Percentiles rank a stretch among this genome's conserved stretches.
Conservation (phyloP, 2,797 vertebrate genomes). For the Diplodus puntazzo region DNA sequence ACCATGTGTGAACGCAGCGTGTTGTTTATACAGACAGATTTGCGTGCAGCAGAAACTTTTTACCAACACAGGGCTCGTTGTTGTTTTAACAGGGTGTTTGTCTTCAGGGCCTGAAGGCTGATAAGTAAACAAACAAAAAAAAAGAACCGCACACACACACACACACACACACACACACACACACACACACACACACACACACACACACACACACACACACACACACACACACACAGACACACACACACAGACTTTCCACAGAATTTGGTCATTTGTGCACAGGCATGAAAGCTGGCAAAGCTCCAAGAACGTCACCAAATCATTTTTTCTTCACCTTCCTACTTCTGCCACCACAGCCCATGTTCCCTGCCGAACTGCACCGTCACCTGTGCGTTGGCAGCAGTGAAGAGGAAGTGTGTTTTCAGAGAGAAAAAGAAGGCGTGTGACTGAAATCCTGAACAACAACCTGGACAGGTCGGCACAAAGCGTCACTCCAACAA, state of each 20-base stretch:
- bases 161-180: background rate
- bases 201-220: no score
- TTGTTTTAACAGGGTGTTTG: background rate
- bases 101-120: background rate
- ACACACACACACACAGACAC: no score
- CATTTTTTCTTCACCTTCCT: background rate
- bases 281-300: constrained; percentile 3
- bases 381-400: background rate
- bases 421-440: background rate
- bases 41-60: background rate
- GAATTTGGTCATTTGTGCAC: background rate
- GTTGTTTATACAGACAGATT: background rate
- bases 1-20: background rate
- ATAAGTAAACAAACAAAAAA: background rate
- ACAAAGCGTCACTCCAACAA: constrained; percentile 1
- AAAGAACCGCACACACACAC: background rate
- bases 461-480: constrained; percentile 9
- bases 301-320: background rate
- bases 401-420: background rate
- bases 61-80: background rate
- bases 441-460: background rate
- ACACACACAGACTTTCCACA: background rate
- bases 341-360: background rate
- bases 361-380: background rate
- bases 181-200: background rate